Evolutionary conservation across 2,797 vertebrate species (phyloP).

Genomic region (Poecilia picta): DNA sequence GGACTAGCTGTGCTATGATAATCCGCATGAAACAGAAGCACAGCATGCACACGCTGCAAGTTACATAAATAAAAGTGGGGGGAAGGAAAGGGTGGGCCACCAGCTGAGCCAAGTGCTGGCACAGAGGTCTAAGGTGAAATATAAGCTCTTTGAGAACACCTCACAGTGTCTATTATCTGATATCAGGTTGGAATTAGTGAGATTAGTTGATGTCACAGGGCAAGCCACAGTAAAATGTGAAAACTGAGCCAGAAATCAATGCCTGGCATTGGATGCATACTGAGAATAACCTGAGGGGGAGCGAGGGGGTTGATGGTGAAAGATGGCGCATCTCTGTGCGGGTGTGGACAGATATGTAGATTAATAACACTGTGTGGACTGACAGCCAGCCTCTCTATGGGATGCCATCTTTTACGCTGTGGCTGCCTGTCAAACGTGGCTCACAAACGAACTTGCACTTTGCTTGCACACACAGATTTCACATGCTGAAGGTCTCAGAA

Average conservation of each 20-base stretch:
- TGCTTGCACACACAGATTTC: slow-evolving; percentile 31
- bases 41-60: slow-evolving; percentile 55
- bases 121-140: slow-evolving; percentile 37
- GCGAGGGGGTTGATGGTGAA: slow-evolving; percentile 24
- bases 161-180: slow-evolving; percentile 67
- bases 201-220: slow-evolving; percentile 73
- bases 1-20: slow-evolving; percentile 75
- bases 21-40: slow-evolving; percentile 76
- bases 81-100: slow-evolving; percentile 17
- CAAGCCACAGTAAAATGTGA: slow-evolving; percentile 64
- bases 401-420: slow-evolving; percentile 47
- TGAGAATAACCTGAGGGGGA: slow-evolving; percentile 38
- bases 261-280: slow-evolving; percentile 50
- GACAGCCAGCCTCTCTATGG: slow-evolving; percentile 58
- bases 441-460: slow-evolving; percentile 34
- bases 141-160: slow-evolving; percentile 46
- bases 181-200: slow-evolving; percentile 71
- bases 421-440: slow-evolving; percentile 43
- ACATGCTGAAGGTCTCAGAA: slow-evolving; percentile 58
- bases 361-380: slow-evolving; percentile 60
- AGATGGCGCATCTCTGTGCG: slow-evolving; percentile 31
- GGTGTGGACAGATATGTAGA: slow-evolving; percentile 48
- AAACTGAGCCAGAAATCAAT: slow-evolving; percentile 72
- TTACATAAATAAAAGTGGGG: slow-evolving; percentile 36
- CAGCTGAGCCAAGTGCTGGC: slow-evolving; percentile 35